A percentile compares a stretch with the other conserved stretches of the same genome.
Conservation (phyloP, 2,888 invertebrate species). For the Plagodis dolabraria region DNA sequence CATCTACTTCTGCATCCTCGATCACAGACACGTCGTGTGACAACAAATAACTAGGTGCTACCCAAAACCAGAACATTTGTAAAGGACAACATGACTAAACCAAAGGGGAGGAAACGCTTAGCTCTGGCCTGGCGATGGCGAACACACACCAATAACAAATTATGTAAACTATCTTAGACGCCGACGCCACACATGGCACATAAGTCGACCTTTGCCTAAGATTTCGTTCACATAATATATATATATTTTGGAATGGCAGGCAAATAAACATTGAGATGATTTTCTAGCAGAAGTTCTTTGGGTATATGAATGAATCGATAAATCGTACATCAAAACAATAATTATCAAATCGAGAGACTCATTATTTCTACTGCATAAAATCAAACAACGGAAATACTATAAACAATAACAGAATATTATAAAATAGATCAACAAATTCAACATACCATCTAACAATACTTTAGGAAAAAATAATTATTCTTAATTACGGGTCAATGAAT, state of each 20-base stretch:
- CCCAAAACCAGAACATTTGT: conserved; percentile 41
- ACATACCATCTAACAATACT: conserved; percentile 73
- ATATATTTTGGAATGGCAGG: conserved; percentile 57
- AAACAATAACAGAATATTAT: conserved; percentile 73
- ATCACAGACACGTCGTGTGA: conserved; percentile 53
- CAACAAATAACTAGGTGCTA: conserved; percentile 37
- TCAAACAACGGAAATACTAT: conserved; percentile 57
- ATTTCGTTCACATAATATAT: conserved; percentile 11
- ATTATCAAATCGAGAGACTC: conserved; percentile 15
- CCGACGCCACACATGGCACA: conserved; percentile 57
- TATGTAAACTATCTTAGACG: conserved; percentile 14
- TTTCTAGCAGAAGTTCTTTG: conserved; percentile 21
- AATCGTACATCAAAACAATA: conserved; percentile 32
- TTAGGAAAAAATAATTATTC: conserved; percentile 53
- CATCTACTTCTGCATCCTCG: conserved; percentile 43
- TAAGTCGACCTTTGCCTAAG: conserved; percentile 46
- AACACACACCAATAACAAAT: background rate
- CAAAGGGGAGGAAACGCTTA: conserved; percentile 24
- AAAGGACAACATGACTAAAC: conserved; percentile 41
- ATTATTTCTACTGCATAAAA: conserved; percentile 43
- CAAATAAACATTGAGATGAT: conserved; percentile 39
- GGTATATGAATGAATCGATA: conserved; percentile 32
- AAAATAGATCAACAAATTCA: conserved; percentile 69
- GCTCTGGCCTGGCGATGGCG: background rate
- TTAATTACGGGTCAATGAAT: conserved; percentile 30